Evolutionary conservation across 2,888 invertebrate genomes (phyloP).

Genomic region (Dicyrtomina minuta): DNA sequence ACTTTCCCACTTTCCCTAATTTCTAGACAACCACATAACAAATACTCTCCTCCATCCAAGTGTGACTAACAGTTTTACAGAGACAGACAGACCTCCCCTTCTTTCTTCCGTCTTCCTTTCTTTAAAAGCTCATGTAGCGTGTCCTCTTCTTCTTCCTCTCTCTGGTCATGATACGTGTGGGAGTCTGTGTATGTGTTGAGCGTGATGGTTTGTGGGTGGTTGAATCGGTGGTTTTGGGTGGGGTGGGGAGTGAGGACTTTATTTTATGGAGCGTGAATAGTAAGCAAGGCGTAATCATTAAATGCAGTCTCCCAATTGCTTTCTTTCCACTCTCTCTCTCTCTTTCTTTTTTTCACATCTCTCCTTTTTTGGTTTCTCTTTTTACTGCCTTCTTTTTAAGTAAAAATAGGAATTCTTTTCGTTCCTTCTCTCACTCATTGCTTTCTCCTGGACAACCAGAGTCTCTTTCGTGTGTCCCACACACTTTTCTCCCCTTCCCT

Average conservation of each 20-base stretch:
- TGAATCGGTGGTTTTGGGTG: too few relatives aligned
- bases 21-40: too few relatives aligned
- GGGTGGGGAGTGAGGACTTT: background rate
- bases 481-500: background rate
- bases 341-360: background rate
- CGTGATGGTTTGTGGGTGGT: background rate
- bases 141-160: too few relatives aligned
- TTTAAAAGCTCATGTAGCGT: too few relatives aligned
- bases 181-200: background rate
- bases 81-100: too few relatives aligned
- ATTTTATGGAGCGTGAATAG: conserved; percentile 12
- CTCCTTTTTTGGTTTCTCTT: background rate
- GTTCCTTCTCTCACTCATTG: conserved; percentile 4
- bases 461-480: background rate
- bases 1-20: too few relatives aligned
- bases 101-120: too few relatives aligned
- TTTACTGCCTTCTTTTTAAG: background rate
- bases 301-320: conserved; percentile 3
- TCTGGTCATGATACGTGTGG: background rate
- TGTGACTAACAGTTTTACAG: too few relatives aligned
- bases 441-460: too few relatives aligned
- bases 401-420: background rate
- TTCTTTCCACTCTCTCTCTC: conserved; percentile 6
- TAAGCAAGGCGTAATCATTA: conserved; percentile 9
- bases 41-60: too few relatives aligned